Evolutionary conservation across 2,797 vertebrate genomes (phyloP), one percentile per base, ranked within the genome.

Genomic region (Acrossocheilus wenchowensis): DNA sequence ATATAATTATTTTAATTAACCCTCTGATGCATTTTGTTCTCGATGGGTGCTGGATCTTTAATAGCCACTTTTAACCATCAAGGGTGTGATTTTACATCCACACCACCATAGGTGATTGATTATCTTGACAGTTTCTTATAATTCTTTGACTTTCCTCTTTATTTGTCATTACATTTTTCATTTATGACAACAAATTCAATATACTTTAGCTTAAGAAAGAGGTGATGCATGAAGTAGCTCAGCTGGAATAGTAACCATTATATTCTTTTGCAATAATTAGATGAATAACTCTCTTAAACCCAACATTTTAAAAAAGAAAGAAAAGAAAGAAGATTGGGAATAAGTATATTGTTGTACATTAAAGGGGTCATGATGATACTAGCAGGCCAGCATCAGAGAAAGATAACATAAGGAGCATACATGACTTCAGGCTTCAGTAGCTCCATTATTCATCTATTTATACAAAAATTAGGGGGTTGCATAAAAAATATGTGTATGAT

Each of bases 301-400:
- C 34, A 36, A 34, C 15, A 69, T 39, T 69, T 69, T 19, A 17
- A 34, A 15, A 34, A 34, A 12, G 30, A 34, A 68, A 68, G 30
- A 69, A 26, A 14, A n/a, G 4, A 60, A n/a, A 60, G 10, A 60
- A 60, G 12, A 19, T 68, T 69, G 30, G 30, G 62, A 64, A 14
- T 34, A 30, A 66, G 34, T 17, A 34, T 66, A 30, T 66, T 66
- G 26, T 34, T 60, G 57, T 60, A 60, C 57, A 11, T n/a, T n/a
- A 60, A 14, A 48, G 12, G 12, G 12, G 45, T 48, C 12, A 48
- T 14, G 45, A 14, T 1, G 45, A 14, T 48, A 11, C 12, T 4
- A 23, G 5, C 78, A 80, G 41, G n/a, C 78, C 60, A 80, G 39
- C 41, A 64, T 80, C 23, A 80, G n/a, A 81, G 62, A 81, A 68